A percentile compares a stretch with the other conserved stretches of the same genome.
phyloP scores from a whole-genome alignment of 2,113 vertebrate genomes.

The Hippocampus zosterae region DNA sequence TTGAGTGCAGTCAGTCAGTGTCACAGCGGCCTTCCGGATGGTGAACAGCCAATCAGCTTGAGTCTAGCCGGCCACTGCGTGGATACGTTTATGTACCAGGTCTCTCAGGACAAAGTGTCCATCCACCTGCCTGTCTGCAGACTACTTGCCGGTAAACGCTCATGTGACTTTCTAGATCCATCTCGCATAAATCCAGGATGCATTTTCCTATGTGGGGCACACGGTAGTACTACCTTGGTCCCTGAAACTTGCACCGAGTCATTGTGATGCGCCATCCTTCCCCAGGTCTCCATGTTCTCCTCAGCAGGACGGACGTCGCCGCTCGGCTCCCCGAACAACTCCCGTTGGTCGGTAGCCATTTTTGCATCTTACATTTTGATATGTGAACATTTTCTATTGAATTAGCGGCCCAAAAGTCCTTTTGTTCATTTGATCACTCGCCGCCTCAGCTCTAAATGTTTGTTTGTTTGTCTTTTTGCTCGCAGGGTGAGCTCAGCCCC shows the following conservation, averaged over 20 bases:
- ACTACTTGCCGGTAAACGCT: slow-evolving; percentile 85
- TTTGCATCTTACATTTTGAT: background rate
- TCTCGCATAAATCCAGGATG: background rate
- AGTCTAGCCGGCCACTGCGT: slow-evolving; percentile 88
- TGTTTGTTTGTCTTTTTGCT: slow-evolving; percentile 1
- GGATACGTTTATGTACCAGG: slow-evolving; percentile 93
- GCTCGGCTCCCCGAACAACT: slow-evolving; percentile 90
- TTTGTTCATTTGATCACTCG: background rate
- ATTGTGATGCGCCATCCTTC: background rate
- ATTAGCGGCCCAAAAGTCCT: background rate
- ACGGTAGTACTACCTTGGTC: background rate
- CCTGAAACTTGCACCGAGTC: background rate
- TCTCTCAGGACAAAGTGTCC: slow-evolving; percentile 97
- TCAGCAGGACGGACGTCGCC: slow-evolving; percentile 91
- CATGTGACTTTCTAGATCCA: background rate
- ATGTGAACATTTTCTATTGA: background rate
- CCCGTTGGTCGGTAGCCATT: slow-evolving; percentile 81
- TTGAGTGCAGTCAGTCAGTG: slow-evolving; percentile 83
- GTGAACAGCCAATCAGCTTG: slow-evolving; percentile 90
- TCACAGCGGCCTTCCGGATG: slow-evolving; percentile 86
- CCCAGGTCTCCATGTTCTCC: slow-evolving; percentile 88
- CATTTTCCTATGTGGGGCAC: background rate
- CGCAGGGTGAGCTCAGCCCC: slow-evolving; percentile 91
- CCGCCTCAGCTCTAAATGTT: background rate
- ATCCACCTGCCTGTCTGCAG: slow-evolving; percentile 95